Conservation (phyloP, 2,888 invertebrate species). For the Tenthredo notha region DNA sequence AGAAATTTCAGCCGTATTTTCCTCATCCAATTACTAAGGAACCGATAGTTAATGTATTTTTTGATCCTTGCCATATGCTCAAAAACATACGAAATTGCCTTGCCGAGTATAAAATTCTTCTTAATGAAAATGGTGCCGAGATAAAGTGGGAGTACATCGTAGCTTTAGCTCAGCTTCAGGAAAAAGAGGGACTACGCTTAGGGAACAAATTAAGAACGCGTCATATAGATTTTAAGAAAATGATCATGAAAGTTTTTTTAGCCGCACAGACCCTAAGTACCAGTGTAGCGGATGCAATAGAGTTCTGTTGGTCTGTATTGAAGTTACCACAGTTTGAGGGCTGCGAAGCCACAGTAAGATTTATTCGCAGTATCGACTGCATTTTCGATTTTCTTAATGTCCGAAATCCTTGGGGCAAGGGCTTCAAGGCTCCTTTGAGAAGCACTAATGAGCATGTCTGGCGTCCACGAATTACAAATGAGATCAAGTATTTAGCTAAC, state of each 20-base stretch:
- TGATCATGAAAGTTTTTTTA: constrained; percentile 62
- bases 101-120: constrained; percentile 39
- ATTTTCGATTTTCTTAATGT: constrained; percentile 64
- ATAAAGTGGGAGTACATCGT: too few species aligned
- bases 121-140: too few species aligned
- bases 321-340: constrained; percentile 56
- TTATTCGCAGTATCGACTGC: constrained; percentile 60
- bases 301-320: constrained; percentile 56
- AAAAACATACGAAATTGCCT: constrained; percentile 55
- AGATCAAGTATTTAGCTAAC: constrained; percentile 10
- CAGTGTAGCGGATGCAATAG: constrained; percentile 64
- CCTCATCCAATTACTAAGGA: constrained; percentile 44
- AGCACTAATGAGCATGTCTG: constrained; percentile 57
- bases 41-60: constrained; percentile 44
- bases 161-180: too few species aligned
- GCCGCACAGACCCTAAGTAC: constrained; percentile 64
- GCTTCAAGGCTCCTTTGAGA: constrained; percentile 61
- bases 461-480: constrained; percentile 1
- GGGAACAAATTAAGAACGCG: too few species aligned
- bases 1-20: constrained; percentile 42
- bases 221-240: constrained; percentile 55
- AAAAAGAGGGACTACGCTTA: too few species aligned
- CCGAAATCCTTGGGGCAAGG: constrained; percentile 61
- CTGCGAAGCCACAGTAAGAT: constrained; percentile 60
- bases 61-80: constrained; percentile 56